These are phyloP conservation scores for Pheosia tremula DNA, from an alignment of 2,888 invertebrate genomes.

Conservation along the genomic window DNA sequence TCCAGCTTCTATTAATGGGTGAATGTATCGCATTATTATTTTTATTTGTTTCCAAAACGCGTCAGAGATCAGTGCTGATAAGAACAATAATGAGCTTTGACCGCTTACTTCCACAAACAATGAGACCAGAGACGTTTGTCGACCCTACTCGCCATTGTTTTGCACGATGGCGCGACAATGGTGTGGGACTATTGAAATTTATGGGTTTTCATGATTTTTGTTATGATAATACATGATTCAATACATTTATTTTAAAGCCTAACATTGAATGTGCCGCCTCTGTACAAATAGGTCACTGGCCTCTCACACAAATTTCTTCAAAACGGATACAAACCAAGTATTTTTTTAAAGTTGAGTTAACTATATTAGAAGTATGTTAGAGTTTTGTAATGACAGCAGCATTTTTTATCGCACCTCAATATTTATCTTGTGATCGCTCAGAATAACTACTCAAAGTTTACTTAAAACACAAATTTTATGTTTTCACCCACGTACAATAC, in stretches of 20 bases:
- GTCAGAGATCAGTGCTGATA: conserved; percentile 35
- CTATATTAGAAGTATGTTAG: no score
- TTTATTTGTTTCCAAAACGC: conserved; percentile 42
- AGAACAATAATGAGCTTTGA: conserved; percentile 44
- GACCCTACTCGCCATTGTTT: conserved; percentile 52
- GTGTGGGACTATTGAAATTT: conserved; percentile 38
- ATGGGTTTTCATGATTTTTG: conserved; percentile 34
- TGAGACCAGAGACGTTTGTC: conserved; percentile 49
- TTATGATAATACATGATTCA: background rate
- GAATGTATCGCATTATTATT: conserved; percentile 41
- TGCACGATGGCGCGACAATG: conserved; percentile 38
- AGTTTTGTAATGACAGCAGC: no score
- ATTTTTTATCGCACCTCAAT: no score
- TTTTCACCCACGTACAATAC: background rate
- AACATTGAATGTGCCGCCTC: no score
- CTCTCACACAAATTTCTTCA: no score
- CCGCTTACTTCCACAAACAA: conserved; percentile 51
- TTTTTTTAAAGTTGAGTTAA: no score
- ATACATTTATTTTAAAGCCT: no score
- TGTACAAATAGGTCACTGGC: no score
- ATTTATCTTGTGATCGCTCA: no score
- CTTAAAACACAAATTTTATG: background rate
- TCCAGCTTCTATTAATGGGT: background rate
- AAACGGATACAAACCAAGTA: no score
- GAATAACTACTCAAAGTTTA: no score